Evolutionary conservation across 2,888 invertebrate genomes (phyloP), one percentile per base, ranked within the genome.

Genomic region (Tipula confusa): DNA sequence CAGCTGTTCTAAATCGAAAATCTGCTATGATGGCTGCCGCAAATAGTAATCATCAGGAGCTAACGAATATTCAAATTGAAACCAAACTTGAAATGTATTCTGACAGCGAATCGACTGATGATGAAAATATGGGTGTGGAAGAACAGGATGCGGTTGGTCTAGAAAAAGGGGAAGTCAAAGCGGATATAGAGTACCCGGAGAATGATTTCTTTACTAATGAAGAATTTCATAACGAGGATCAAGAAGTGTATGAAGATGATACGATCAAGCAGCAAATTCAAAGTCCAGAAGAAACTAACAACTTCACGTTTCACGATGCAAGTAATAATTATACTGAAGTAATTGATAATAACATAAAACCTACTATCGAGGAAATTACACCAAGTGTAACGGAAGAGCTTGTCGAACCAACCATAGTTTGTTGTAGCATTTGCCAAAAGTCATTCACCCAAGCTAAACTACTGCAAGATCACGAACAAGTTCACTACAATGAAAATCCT

Each of bases 391-490:
- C 64, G 24, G 24, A 64, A 18, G 7, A 7, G 24, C 9, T 24
- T 24, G 24, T 3, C 2, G 31, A 80, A 29, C 80, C 80, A 29
- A 31, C n/a, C 29, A 29, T 29, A 1, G 13, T 80, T 29, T 29
- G 13, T 80, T 80, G 80, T 80, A 80, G n/a, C 5, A 29, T 31
- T 2, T 80, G 80, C 18, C 29, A 80, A 15, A 80, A 80, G 31
- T 6, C 6, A 15, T 80, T 80, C 31, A 29, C 29, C n/a, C 29
- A 80, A 29, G 15, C 11, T 0, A 80, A 31, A 29, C 29, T 80
- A 80, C 6, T 80, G 18, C 29, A 9, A 31, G 80, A 80, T 29
- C 80, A 80, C 29, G 80, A 80, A 80, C 80, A 80, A 31, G 80
- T 80, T 1, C 80, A 80, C n/a, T 29, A 80, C 3, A 29, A 29